These are phyloP conservation scores for Meteorus cinctellus DNA, from an alignment of 2,888 invertebrate species.

Conservation along the genomic window DNA sequence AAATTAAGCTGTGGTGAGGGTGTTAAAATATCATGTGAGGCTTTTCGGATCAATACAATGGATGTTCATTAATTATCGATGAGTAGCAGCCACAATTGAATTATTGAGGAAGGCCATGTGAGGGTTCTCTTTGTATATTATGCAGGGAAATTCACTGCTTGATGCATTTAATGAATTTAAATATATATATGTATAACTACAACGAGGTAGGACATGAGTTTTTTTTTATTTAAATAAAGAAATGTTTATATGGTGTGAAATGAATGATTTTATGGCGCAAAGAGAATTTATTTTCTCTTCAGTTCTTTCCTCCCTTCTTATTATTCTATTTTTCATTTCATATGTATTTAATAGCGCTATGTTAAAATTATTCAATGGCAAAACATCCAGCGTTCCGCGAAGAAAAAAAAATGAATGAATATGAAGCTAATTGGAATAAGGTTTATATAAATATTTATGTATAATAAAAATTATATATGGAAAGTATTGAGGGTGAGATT, in stretches of 20 bases:
- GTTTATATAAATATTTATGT: background rate
- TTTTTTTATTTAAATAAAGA: constrained; percentile 11
- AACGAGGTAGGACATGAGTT: constrained; percentile 52
- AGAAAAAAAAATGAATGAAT: constrained; percentile 1
- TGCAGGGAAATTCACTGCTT: constrained; percentile 7
- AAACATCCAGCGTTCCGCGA: constrained; percentile 23
- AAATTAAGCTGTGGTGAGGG: too few species aligned
- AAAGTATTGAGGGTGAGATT: background rate
- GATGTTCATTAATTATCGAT: background rate
- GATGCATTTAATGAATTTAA: constrained; percentile 42
- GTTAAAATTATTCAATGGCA: constrained; percentile 5
- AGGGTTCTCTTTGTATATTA: constrained; percentile 27
- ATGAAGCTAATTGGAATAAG: constrained; percentile 8
- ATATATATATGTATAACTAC: constrained; percentile 46
- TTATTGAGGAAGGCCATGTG: constrained; percentile 48
- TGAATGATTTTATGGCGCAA: background rate
- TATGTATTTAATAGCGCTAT: background rate
- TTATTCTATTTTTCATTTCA: background rate
- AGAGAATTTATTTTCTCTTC: background rate
- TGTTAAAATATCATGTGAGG: background rate
- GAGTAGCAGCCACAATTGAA: constrained; percentile 8
- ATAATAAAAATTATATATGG: constrained; percentile 3
- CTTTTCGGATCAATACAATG: background rate
- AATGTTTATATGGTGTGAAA: background rate
- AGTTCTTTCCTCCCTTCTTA: background rate